phyloP scores from a whole-genome alignment of 2,113 vertebrate species.

The Misgurnus anguillicaudatus region DNA sequence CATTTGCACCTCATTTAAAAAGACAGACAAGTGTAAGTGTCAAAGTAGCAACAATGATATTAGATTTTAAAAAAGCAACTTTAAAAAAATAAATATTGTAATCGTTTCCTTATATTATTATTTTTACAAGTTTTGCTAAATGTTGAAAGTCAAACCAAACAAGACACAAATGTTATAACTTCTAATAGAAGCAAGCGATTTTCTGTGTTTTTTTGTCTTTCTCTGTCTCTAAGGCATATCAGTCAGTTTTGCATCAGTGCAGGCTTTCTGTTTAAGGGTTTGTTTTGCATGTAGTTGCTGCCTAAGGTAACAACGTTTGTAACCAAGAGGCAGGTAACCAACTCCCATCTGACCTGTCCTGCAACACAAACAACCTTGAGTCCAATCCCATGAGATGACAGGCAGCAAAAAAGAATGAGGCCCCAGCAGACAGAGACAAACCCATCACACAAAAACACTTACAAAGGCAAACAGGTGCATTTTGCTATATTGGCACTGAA shows the following conservation, averaged over 20 bases:
- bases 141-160: conserved; percentile 23
- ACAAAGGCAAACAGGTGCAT: conserved; percentile 32
- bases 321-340: conserved; percentile 53
- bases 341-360: conserved; percentile 53
- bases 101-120: not conserved
- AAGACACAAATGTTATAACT: conserved; percentile 32
- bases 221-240: conserved; percentile 24
- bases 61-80: not conserved
- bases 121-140: not conserved
- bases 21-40: conserved; percentile 1
- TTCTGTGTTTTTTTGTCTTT: conserved; percentile 15
- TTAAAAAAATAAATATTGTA: not conserved
- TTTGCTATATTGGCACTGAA: not conserved
- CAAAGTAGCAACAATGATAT: conserved; percentile 31
- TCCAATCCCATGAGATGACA: conserved; percentile 45
- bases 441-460: conserved; percentile 41
- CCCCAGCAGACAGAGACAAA: conserved; percentile 49
- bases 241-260: conserved; percentile 49
- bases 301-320: conserved; percentile 52
- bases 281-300: conserved; percentile 59
- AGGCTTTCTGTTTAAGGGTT: conserved; percentile 44
- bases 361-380: conserved; percentile 57
- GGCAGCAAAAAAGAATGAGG: conserved; percentile 52
- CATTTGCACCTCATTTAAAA: conserved; percentile 39
- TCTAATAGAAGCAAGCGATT: not conserved